Evolutionary conservation across 2,888 invertebrate species (phyloP), one percentile per base, ranked within the genome.

Genomic region (Oscheius sp.): DNA sequence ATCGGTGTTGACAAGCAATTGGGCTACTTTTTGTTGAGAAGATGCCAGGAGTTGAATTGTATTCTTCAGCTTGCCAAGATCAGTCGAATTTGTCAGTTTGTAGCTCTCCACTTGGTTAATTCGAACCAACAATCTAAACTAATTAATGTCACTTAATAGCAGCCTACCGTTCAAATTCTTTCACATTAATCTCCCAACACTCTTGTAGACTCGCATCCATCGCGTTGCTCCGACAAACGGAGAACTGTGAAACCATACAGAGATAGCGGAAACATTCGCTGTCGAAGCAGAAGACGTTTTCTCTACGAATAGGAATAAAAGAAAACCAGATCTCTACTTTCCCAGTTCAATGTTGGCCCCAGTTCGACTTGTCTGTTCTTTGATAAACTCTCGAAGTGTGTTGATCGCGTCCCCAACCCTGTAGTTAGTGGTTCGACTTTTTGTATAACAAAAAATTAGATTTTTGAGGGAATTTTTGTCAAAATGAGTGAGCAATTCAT

Each of bases 361-460:
- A 5, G 34, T 31, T 2, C 37, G 6, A 20, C 37, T 55, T 1
- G 33, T 17, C 6, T 34, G 55, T 10, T 55, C 23, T n/a, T 33
- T 20, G 10, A 55, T 6, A 12, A 5, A 48, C 25, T 20, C 25
- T 6, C 48, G 20, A 20, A 48, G 12, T 3, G 48, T 25, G 20
- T 12, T 25, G 25, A 34, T 15, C n/a, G 5, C 33, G 17, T 55
- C 55, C 3, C 29, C 55, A 4, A 33, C 17, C 31, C 33, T 6
- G 20, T 55, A 55, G n/a, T 27, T 17, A 15, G 3, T 17, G 3
- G 25, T 5, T 70, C 50, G 3, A 3, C 75, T 39, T 42, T 79
- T 75, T 34, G 82, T 83, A 65, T 82, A 82, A 25, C 69, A 58
- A 48, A 82, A 82, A 10, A 79, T 48, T 27, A 82, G 74, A 66